phyloP scores from a whole-genome alignment of 1,140 invertebrate species.

The Bacillus rossius region DNA sequence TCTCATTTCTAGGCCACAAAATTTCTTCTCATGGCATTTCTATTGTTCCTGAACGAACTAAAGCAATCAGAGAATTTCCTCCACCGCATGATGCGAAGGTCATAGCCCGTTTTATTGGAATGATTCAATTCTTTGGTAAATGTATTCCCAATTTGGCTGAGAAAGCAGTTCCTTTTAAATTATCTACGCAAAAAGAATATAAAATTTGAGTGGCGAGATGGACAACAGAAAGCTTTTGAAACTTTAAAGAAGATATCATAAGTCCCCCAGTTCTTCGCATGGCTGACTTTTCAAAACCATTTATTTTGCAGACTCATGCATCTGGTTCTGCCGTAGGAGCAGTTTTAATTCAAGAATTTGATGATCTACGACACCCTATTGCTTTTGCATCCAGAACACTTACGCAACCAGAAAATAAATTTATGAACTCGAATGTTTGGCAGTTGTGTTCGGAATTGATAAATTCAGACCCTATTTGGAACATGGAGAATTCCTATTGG shows the following conservation, averaged over 20 bases:
- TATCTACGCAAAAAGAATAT: slow-evolving; percentile 20
- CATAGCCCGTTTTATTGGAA: too few species aligned
- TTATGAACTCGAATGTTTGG: slow-evolving; percentile 40
- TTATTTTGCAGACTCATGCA: slow-evolving; percentile 37
- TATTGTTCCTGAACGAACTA: not conserved
- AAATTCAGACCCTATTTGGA: slow-evolving; percentile 42
- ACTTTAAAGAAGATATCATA: slow-evolving; percentile 29
- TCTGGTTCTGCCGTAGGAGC: slow-evolving; percentile 31
- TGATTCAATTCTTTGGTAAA: not conserved
- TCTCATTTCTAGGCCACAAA: not conserved
- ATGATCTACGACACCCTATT: slow-evolving; percentile 23
- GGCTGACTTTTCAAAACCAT: slow-evolving; percentile 33
- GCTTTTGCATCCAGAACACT: slow-evolving; percentile 37
- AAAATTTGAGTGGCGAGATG: slow-evolving; percentile 30
- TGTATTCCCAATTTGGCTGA: slow-evolving; percentile 31
- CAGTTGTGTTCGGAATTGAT: slow-evolving; percentile 39
- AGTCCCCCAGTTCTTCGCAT: slow-evolving; percentile 31
- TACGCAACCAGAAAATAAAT: slow-evolving; percentile 36
- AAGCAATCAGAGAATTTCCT: not conserved
- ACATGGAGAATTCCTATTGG: not conserved
- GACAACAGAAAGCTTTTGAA: slow-evolving; percentile 31
- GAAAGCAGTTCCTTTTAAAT: slow-evolving; percentile 33
- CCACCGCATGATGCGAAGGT: not conserved
- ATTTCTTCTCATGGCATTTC: not conserved
- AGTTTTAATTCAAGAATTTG: slow-evolving; percentile 31